Base-by-base conservation (phyloP, 2,888 invertebrate species). In the Lycaena phlaeas region DNA sequence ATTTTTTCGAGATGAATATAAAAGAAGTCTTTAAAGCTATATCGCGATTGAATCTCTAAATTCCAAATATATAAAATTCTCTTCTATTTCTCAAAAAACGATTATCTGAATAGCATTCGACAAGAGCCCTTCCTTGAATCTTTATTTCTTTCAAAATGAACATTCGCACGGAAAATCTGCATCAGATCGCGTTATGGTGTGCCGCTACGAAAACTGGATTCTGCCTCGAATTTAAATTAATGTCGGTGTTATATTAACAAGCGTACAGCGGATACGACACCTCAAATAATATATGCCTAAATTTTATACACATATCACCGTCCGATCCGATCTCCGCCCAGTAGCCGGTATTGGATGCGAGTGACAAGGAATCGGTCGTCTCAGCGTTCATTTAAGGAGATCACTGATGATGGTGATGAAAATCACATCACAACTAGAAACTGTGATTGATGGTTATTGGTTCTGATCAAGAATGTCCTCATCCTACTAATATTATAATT, bases 71-170 rank as follows among this genome's bases (percentile, higher is more conserved):
- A 18, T 18, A 22, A 22, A 31, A 22, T 7, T 22, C 22, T 15
- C 6, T 17, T 31, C 11, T n/a, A 10, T 31, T 31, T 18, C n/a
- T n/a, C 30, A n/a, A 15, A n/a, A n/a, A 15, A 10, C 22, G 17
- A 18, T 18, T 22, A 34, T 34, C 34, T 9, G 9, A 22, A 22
- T 22, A 22, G 22, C 22, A 22, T 5, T 6, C 22, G 9, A 9
- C 22, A 22, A 22, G 5, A 9, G 9, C 9, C 5, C 22, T 22
- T 22, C 3, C 11, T 18, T 10, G 10, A 10, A 31, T 31, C 18
- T 31, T 18, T 12, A 3, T 34, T 34, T 34, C 34, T 34, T 34
- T 34, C 17, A 22, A 34, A 34, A 34, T 7, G 34, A 15, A 34
- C 12, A 6, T 10, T 31, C 31, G 31, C 6, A 11, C 31, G 17